Evolutionary conservation across 2,797 vertebrate genomes (phyloP), one percentile per base, ranked within the genome.

Genomic region (Lagothrix lagotricha): DNA sequence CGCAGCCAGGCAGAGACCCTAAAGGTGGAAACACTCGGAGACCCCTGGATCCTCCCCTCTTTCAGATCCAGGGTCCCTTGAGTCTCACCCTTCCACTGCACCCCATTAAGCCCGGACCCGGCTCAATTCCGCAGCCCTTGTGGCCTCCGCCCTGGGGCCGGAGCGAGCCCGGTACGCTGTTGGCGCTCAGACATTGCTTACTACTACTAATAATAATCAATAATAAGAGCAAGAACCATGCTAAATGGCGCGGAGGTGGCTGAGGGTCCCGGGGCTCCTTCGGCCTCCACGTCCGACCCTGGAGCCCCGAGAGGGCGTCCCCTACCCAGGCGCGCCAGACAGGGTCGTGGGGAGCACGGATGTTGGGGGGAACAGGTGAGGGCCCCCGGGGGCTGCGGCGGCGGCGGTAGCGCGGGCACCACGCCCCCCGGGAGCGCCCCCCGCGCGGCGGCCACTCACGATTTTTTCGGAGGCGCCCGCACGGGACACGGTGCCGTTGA

Each of bases 401-500:
- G 80, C 26, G 7, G 83, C 77, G 33, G 7, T n/a, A 6, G 82
- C 44, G 12, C 57, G 17, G 70, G 84, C 93, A 96, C 96, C 97
- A 95, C 96, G 93, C 97, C 96, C 85, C 97, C 88, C 54, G 70
- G 93, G 96, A 94, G 97, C 89, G 89, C 86, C 97, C 94, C 84
- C 93, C 4, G 64, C 61, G 39, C 72, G 36, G 70, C 54, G 7
- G 96, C 93, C 96, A 97, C 99, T 99, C 98, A 99, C 99, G 98
- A 99, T 99, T 99, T 99, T 99, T 98, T 99, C 99, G 4, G 99
- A 99, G 95, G 99, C 99, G 95, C 99, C 99, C 79, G 99, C 99
- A 85, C 99, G 99, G 98, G 99, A 99, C 98, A 98, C 99, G 97
- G 99, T 99, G 97, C 99, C 99, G 97, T 99, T 99, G 97, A 99